Conservation (phyloP, 2,888 invertebrate species). For the Cheilosia pagana region DNA sequence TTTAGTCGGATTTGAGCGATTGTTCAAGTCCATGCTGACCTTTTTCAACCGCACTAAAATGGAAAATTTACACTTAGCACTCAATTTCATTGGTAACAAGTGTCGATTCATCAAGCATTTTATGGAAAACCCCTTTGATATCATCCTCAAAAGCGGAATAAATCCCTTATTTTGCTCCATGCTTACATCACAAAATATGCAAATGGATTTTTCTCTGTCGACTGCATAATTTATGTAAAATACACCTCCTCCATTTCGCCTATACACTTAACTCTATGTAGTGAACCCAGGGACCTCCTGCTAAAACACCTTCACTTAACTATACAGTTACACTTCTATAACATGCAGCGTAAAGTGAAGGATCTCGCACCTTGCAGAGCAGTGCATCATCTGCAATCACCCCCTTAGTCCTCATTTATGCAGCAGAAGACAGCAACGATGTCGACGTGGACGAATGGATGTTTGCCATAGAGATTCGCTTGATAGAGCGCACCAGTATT, state of each 20-base stretch:
- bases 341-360: constrained; percentile 35
- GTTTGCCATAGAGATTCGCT: constrained; percentile 48
- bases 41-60: constrained; percentile 15
- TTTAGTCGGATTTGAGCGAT: too few species aligned
- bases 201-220: constrained; percentile 49
- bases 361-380: constrained; percentile 49
- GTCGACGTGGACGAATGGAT: constrained; percentile 59
- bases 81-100: constrained; percentile 13
- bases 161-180: constrained; percentile 38
- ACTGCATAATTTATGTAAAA: constrained; percentile 62
- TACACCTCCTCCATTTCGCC: constrained; percentile 40
- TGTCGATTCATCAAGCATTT: constrained; percentile 50
- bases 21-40: not conserved
- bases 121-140: constrained; percentile 2
- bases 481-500: constrained; percentile 59
- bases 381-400: constrained; percentile 37
- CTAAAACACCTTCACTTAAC: constrained; percentile 21
- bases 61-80: constrained; percentile 15
- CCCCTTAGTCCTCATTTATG: constrained; percentile 36
- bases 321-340: not conserved
- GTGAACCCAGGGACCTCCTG: constrained; percentile 19
- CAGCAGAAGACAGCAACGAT: constrained; percentile 43
- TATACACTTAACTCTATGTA: constrained; percentile 17
- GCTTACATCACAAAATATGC: constrained; percentile 36
- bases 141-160: constrained; percentile 36